A percentile compares a stretch with the other conserved stretches of the same genome.
Conservation (phyloP, 2,113 vertebrate genomes). For the Trematocara variabile region DNA sequence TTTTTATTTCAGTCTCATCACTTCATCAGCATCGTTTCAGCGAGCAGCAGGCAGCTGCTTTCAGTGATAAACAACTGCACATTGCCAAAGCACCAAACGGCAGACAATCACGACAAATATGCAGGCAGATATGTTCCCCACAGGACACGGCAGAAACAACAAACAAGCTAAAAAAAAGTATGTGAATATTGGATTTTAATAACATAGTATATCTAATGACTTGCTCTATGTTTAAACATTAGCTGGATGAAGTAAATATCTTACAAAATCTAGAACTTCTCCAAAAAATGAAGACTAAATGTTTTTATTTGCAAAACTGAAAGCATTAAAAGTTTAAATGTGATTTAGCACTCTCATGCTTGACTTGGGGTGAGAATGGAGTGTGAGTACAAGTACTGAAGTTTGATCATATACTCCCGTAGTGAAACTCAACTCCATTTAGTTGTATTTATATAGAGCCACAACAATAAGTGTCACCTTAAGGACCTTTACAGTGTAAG, state of each 20-base stretch:
- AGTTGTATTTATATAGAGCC: neutral
- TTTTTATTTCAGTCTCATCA: neutral
- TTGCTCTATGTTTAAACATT: neutral
- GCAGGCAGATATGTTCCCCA: neutral
- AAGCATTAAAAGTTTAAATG: neutral
- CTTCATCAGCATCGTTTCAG: neutral
- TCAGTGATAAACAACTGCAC: neutral
- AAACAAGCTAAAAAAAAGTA: neutral
- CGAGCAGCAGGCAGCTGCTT: neutral
- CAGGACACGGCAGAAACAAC: neutral
- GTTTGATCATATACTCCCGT: neutral
- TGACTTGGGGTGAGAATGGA: neutral
- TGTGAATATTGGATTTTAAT: neutral
- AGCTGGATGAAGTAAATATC: neutral
- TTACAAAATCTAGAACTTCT: neutral
- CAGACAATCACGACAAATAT: neutral
- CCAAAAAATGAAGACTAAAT: neutral
- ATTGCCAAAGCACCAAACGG: neutral
- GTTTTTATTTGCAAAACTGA: neutral
- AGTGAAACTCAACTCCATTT: neutral
- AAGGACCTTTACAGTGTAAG: fast-evolving
- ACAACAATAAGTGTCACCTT: neutral
- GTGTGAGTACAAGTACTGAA: neutral
- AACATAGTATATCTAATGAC: neutral
- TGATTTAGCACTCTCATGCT: neutral